Percentiles rank a stretch among this genome's conserved stretches.
Evolutionary conservation across 2,888 invertebrate species (phyloP).

Genomic region (Epinotia demarniana): DNA sequence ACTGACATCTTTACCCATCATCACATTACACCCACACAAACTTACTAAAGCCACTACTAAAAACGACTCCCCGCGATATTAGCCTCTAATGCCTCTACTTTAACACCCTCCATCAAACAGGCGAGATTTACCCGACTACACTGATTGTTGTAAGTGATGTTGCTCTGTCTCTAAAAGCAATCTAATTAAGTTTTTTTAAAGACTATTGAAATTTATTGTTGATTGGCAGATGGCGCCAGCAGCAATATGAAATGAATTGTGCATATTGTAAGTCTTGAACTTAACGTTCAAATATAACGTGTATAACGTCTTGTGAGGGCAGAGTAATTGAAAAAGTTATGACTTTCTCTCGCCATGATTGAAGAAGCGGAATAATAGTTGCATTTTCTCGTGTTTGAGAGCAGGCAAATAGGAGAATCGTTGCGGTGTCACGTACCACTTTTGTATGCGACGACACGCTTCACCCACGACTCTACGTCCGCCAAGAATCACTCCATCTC

Average conservation of each 20-base stretch:
- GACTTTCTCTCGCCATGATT: constrained; percentile 13
- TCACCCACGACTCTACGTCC: constrained; percentile 47
- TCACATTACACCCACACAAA: constrained; percentile 72
- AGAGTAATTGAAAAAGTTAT: constrained; percentile 44
- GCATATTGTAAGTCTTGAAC: constrained; percentile 48
- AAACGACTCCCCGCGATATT: constrained; percentile 46
- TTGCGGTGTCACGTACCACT: constrained; percentile 57
- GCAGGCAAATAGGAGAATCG: constrained; percentile 49
- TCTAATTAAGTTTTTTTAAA: constrained; percentile 80
- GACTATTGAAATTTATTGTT: constrained; percentile 78
- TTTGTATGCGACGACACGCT: constrained; percentile 59
- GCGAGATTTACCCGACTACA: not conserved
- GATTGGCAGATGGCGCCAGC: constrained; percentile 83
- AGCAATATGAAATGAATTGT: constrained; percentile 76
- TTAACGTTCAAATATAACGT: constrained; percentile 56
- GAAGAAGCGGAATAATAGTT: constrained; percentile 41
- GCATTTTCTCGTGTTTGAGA: constrained; percentile 31
- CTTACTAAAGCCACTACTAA: constrained; percentile 44
- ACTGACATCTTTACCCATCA: constrained; percentile 81
- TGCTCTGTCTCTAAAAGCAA: constrained; percentile 78
- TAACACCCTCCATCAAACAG: constrained; percentile 4
- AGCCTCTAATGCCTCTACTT: constrained; percentile 55
- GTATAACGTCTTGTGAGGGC: constrained; percentile 44
- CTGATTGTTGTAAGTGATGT: constrained; percentile 57
- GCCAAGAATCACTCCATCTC: constrained; percentile 25